phyloP scores from a whole-genome alignment of 2,888 invertebrate species.

The Ophraella communa region DNA sequence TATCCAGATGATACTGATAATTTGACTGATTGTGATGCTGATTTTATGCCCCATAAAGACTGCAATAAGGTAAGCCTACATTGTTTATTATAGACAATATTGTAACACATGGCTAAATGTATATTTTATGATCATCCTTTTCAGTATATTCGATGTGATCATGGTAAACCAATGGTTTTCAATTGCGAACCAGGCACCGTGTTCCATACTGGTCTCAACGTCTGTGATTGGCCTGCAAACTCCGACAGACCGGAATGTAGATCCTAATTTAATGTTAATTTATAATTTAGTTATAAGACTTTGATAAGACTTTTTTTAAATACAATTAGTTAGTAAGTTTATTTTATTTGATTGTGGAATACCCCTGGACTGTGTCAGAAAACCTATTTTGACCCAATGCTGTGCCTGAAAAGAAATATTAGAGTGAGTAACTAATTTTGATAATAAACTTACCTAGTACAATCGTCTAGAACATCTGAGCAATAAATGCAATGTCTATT shows the following conservation, averaged over 20 bases:
- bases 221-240: constrained; percentile 84
- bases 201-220: constrained; percentile 72
- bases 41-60: constrained; percentile 66
- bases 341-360: not conserved
- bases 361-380: too few relatives aligned
- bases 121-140: constrained; percentile 51
- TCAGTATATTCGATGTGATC: constrained; percentile 86
- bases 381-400: too few relatives aligned
- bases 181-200: constrained; percentile 77
- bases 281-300: not conserved
- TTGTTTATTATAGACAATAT: too few relatives aligned
- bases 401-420: too few relatives aligned
- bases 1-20: constrained; percentile 41
- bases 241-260: constrained; percentile 70
- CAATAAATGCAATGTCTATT: too few relatives aligned
- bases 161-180: constrained; percentile 76
- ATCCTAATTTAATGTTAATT: not conserved
- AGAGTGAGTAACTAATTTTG: too few relatives aligned
- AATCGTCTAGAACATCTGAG: too few relatives aligned
- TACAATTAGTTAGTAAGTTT: not conserved
- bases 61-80: constrained; percentile 64
- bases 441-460: too few relatives aligned
- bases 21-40: constrained; percentile 63
- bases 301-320: not conserved
- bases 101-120: too few relatives aligned